A percentile compares a stretch with the other conserved stretches of the same genome.
Evolutionary conservation across 2,113 vertebrate species (phyloP).

Genomic region (Melanotaenia duboulayi): DNA sequence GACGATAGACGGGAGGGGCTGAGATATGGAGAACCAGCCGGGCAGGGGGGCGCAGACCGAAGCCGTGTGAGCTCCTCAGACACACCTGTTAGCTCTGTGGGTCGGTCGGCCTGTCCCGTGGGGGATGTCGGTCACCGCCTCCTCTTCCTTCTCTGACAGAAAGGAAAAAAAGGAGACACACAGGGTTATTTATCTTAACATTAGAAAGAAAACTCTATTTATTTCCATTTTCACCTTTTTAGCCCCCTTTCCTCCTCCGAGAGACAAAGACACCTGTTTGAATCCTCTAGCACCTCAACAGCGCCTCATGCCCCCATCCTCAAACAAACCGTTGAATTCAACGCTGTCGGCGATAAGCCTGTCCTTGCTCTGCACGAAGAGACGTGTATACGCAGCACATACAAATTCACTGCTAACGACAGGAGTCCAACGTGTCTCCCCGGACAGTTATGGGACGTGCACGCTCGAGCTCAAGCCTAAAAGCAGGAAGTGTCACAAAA

Average conservation of each 20-base stretch:
- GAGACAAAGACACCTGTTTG: constrained; percentile 80
- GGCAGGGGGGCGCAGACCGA: constrained; percentile 4
- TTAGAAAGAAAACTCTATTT: no score
- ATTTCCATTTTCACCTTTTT: background rate
- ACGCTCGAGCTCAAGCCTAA: constrained; percentile 6
- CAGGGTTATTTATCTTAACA: no score
- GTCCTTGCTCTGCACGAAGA: no score
- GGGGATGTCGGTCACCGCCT: constrained; percentile 69
- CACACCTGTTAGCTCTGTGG: constrained; percentile 83
- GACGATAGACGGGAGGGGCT: background rate
- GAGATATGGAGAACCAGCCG: background rate
- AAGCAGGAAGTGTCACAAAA: constrained; percentile 65
- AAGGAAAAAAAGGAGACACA: no score
- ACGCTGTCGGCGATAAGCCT: no score
- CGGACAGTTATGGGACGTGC: constrained; percentile 20
- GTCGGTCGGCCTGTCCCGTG: constrained; percentile 75
- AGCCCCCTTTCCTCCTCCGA: constrained; percentile 4
- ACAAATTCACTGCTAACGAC: no score
- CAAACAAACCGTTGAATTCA: background rate
- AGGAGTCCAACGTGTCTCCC: no score
- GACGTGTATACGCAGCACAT: no score
- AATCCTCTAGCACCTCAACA: constrained; percentile 37
- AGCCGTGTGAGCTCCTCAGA: constrained; percentile 37
- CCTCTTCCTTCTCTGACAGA: constrained; percentile 29
- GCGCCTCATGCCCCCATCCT: background rate